Evolutionary conservation across 2,888 invertebrate genomes (phyloP).

Genomic region (Clanis bilineata): DNA sequence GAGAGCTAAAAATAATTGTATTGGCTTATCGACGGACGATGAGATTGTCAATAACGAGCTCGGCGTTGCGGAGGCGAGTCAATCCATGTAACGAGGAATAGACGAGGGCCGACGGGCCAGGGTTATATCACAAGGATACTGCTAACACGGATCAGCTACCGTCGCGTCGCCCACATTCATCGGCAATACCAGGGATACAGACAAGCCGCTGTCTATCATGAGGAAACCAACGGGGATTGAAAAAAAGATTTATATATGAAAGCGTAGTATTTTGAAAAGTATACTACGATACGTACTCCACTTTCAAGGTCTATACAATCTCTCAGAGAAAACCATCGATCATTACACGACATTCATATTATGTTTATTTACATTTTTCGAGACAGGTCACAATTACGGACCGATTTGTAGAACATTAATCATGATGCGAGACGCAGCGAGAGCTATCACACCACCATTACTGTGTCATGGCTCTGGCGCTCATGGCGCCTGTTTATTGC

Average conservation of each 20-base stretch:
- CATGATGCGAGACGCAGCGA: not conserved
- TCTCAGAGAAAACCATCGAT: not conserved
- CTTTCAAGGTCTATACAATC: too few relatives aligned
- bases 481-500: not conserved
- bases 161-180: too few relatives aligned
- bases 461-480: not conserved
- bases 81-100: not conserved
- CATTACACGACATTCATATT: not conserved
- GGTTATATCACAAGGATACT: not conserved
- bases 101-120: not conserved
- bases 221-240: too few relatives aligned
- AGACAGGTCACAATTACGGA: not conserved
- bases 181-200: too few relatives aligned
- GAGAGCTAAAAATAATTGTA: conserved; percentile 31
- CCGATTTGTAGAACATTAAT: not conserved
- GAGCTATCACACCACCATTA: not conserved
- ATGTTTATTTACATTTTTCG: not conserved
- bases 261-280: too few relatives aligned
- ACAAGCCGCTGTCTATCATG: too few relatives aligned
- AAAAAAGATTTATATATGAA: too few relatives aligned
- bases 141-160: too few relatives aligned
- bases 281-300: too few relatives aligned
- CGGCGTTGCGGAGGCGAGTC: not conserved
- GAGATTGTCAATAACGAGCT: conserved; percentile 14
- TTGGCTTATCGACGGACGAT: conserved; percentile 25